Evolutionary conservation across 2,113 vertebrate genomes (phyloP).

Genomic region (Phyllopteryx taeniolatus): DNA sequence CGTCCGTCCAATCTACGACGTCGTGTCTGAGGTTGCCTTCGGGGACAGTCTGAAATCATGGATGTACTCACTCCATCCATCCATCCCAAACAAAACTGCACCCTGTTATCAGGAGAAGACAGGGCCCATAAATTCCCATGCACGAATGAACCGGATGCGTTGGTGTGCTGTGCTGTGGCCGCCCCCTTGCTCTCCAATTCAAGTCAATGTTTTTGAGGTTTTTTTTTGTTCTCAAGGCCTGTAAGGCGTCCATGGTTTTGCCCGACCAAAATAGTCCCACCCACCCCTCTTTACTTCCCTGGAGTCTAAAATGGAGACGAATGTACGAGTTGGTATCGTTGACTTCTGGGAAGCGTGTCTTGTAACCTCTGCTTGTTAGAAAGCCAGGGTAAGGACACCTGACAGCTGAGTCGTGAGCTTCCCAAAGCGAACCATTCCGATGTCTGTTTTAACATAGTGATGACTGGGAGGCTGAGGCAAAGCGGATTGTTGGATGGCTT

Average conservation of each 20-base stretch:
- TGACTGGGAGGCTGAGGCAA: conserved; percentile 26
- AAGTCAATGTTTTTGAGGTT: background rate
- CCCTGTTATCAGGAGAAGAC: background rate
- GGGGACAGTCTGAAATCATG: too few species aligned
- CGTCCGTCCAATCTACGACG: background rate
- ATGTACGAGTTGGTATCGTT: conserved; percentile 54
- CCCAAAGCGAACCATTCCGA: conserved; percentile 22
- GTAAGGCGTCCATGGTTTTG: conserved; percentile 60
- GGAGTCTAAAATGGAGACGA: conserved; percentile 70
- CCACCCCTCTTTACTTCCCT: conserved; percentile 47
- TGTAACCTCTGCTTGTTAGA: conserved; percentile 71
- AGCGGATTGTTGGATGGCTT: conserved; percentile 38
- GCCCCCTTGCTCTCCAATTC: background rate
- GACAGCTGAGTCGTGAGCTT: conserved; percentile 57
- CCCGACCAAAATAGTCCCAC: conserved; percentile 72
- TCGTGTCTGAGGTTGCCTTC: too few species aligned
- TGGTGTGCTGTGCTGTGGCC: background rate
- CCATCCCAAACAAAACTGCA: conserved; percentile 12
- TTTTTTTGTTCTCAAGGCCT: conserved; percentile 12
- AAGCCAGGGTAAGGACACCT: conserved; percentile 66
- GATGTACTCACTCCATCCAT: conserved; percentile 9
- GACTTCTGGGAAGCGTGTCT: conserved; percentile 62
- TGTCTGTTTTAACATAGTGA: conserved; percentile 55
- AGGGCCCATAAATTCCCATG: background rate
- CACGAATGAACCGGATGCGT: background rate